These are phyloP conservation scores for Malurus splendens DNA, from an alignment of 2,797 vertebrate genomes.

Conservation along the genomic window DNA sequence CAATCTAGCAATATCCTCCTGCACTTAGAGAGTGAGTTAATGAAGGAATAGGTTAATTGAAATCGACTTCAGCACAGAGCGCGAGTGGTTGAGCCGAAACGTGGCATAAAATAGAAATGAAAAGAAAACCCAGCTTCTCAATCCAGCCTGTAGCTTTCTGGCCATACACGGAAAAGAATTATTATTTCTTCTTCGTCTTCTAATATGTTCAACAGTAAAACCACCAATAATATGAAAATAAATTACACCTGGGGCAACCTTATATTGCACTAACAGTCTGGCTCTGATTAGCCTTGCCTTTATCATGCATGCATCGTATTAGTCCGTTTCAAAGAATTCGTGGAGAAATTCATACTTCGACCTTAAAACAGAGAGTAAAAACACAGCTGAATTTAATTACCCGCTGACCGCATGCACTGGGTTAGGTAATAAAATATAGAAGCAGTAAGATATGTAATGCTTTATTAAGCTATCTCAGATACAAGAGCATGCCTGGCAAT, in stretches of 20 bases:
- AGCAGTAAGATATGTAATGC: slow-evolving; percentile 93
- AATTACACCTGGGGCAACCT: slow-evolving; percentile 78
- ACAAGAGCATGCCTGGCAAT: slow-evolving; percentile 85
- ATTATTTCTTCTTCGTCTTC: slow-evolving; percentile 66
- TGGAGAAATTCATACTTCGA: slow-evolving; percentile 77
- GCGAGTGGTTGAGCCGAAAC: not conserved
- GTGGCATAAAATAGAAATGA: slow-evolving; percentile 59
- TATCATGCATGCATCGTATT: slow-evolving; percentile 83
- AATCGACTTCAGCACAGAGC: slow-evolving; percentile 15
- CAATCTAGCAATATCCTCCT: slow-evolving; percentile 57
- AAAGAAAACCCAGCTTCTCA: slow-evolving; percentile 56
- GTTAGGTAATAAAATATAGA: slow-evolving; percentile 90
- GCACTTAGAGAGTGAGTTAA: slow-evolving; percentile 59
- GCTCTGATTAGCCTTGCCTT: slow-evolving; percentile 79
- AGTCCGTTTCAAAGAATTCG: slow-evolving; percentile 83
- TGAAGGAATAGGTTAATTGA: slow-evolving; percentile 64
- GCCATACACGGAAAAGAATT: slow-evolving; percentile 55
- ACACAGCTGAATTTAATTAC: slow-evolving; percentile 99
- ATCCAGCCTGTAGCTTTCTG: slow-evolving; percentile 32
- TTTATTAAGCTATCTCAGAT: slow-evolving; percentile 96
- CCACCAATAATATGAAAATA: slow-evolving; percentile 71
- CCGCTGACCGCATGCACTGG: slow-evolving; percentile 87
- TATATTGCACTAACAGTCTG: slow-evolving; percentile 77
- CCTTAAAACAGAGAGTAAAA: slow-evolving; percentile 85
- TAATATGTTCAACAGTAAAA: slow-evolving; percentile 68